Evolutionary conservation across 1,140 invertebrate genomes (phyloP).

Genomic region (Ganaspis sp.): DNA sequence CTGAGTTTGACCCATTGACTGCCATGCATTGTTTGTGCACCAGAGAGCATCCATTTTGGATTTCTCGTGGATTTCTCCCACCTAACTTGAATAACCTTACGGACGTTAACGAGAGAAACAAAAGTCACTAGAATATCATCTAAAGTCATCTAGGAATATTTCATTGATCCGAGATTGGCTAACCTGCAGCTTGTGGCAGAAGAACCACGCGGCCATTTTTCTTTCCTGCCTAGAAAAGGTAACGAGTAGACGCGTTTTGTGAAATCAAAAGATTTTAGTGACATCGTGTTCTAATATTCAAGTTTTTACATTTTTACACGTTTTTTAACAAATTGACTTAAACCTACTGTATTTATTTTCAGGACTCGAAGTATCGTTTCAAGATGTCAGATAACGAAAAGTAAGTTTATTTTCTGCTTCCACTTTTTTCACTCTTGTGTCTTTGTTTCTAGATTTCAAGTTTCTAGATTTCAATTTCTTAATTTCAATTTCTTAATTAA

Average conservation of each 20-base stretch:
- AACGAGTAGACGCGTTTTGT: slow-evolving; percentile 46
- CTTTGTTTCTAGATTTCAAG: slow-evolving; percentile 24
- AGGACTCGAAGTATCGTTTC: slow-evolving; percentile 29
- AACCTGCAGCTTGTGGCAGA: too few species aligned
- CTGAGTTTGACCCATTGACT: too few species aligned
- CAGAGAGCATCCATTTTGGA: too few species aligned
- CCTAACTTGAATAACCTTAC: too few species aligned
- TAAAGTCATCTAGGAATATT: too few species aligned
- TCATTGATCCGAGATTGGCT: too few species aligned
- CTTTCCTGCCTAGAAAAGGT: slow-evolving; percentile 61
- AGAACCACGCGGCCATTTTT: too few species aligned
- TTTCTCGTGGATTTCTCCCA: too few species aligned
- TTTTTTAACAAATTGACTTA: slow-evolving; percentile 34
- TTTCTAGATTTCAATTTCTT: neutral
- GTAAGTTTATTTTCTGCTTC: slow-evolving; percentile 77
- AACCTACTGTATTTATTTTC: slow-evolving; percentile 67
- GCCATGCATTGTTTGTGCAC: too few species aligned
- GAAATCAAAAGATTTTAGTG: slow-evolving; percentile 59
- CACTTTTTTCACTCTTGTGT: slow-evolving; percentile 52
- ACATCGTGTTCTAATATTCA: slow-evolving; percentile 50
- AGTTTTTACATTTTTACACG: slow-evolving; percentile 32
- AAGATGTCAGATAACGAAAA: slow-evolving; percentile 82
- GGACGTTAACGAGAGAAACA: too few species aligned
- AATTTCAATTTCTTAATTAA: neutral
- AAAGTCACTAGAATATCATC: too few species aligned